These are phyloP conservation scores for Hemitrygon akajei DNA, from an alignment of 2,797 vertebrate species.

Conservation along the genomic window DNA sequence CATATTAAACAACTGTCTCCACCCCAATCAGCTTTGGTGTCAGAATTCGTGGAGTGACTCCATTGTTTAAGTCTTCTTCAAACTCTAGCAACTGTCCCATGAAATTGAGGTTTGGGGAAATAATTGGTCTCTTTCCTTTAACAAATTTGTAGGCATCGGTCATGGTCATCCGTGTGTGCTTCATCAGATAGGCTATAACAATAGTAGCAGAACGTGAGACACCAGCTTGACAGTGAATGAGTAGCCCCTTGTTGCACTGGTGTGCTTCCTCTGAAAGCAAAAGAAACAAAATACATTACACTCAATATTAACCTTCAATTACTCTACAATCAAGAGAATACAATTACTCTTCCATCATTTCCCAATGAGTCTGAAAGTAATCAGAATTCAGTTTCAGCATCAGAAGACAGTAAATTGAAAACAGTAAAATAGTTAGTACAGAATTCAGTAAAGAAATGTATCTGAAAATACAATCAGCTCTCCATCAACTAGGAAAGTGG, in stretches of 20 bases:
- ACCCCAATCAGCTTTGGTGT: conserved; percentile 88
- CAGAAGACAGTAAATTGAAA: not conserved
- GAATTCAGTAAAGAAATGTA: too few species aligned
- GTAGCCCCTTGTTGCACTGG: conserved; percentile 84
- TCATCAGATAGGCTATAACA: conserved; percentile 97
- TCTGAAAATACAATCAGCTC: too few species aligned
- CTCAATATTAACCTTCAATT: not conserved
- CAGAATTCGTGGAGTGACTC: conserved; percentile 89
- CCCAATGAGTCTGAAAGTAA: not conserved
- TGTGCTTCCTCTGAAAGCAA: conserved; percentile 86
- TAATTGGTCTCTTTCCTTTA: conserved; percentile 93
- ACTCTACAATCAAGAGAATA: not conserved
- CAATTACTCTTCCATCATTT: not conserved
- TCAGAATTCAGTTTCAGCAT: not conserved
- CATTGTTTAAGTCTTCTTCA: conserved; percentile 94
- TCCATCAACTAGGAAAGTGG: too few species aligned
- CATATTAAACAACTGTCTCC: conserved; percentile 77
- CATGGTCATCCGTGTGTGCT: conserved; percentile 99
- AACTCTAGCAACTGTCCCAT: conserved; percentile 98
- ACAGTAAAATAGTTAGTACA: not conserved
- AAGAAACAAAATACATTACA: conserved; percentile 32
- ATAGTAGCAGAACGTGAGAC: conserved; percentile 97
- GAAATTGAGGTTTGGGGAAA: conserved; percentile 98
- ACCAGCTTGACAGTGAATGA: conserved; percentile 97
- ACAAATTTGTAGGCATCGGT: conserved; percentile 97